Evolutionary conservation across 2,113 vertebrate genomes (phyloP), one percentile per base, ranked within the genome.

Genomic region (Camelus bactrianus): DNA sequence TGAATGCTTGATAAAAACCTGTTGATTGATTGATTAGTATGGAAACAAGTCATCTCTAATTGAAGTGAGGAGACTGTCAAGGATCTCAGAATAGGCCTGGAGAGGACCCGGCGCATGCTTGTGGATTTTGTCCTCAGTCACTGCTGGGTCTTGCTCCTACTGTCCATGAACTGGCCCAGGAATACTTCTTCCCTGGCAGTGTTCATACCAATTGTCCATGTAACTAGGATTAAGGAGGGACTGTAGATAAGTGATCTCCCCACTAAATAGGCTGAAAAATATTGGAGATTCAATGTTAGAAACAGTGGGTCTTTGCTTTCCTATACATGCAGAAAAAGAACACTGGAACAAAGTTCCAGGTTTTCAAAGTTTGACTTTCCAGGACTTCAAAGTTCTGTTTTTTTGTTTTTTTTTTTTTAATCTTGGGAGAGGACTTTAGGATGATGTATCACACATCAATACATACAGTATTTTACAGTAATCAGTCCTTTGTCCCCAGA

Each of bases 301-400:
- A 93, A 65, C 35, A 77, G 56, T 28, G 62, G 52, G 15, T 56
- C 72, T 89, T 64, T 75, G 83, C 20, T 9, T 72, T 5, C 38
- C 28, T n/a, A 56, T 46, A 24, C 24, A 50, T 1, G 26, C 12
- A 60, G 19, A n/a, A 56, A 82, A 94, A 54, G 52, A 56, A 26
- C 42, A 6, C 2, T 42, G n/a, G 58, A 81, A 56, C 35, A 83
- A 93, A 82, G 19, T 89, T 83, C 32, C 32, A 58, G 73, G 48
- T 62, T 30, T 72, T 64, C 35, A 48, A 73, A 91, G 46, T 85
- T 86, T 64, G 60, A 50, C 75, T 17, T 82, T 95, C 38, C 67
- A 67, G 65, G 69, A 75, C 50, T 92, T 95, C 67, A 75, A 65
- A 88, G 38, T 88, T 95, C 58, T 82, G 54, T 75, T 28, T 62